Base-by-base conservation (phyloP, 2,888 invertebrate genomes). In the Apeira syringaria region DNA sequence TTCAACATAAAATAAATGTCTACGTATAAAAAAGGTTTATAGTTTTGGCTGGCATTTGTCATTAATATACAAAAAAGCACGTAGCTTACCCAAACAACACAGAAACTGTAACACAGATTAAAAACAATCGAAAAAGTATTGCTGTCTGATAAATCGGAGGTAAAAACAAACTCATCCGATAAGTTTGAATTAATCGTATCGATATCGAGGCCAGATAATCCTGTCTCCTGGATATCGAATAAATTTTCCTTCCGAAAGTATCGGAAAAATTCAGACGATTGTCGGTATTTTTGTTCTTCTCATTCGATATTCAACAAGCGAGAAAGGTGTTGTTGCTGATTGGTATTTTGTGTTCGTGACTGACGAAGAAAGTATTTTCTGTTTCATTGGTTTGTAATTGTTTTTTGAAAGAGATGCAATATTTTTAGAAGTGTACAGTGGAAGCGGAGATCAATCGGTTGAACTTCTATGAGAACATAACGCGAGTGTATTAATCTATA, bases 221-320 rank as follows among this genome's bases (percentile, higher is more conserved):
- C 72, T 75, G 71, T 80, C 78, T 84, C 76, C 74, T 73, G 71
- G 79, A 73, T 82, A 83, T 80, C 80, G 80, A 82, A 83, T 83
- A 83, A 80, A 82, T 77, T 80, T 77, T 73, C 70, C 56, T 68
- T 69, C 56, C 63, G 49, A 53, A 51, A 51, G 74, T 79, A 76
- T 74, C 65, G 76, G 74, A 80, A 79, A 72, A 71, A 71, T 61
- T 72, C 65, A 63, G 52, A 46, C 36, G 59, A 64, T 56, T 41
- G 48, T 37, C 51, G 42, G 56, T 55, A 55, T 53, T 57, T 52
- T 55, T 52, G 47, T 55, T 50, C 57, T 40, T 34, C 37, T 57
- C 53, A 61, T 57, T 52, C 51, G 45, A 44, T 56, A 57, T 61
- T 60, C 56, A 59, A 52, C 51, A 52, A 46, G 46, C 46, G 47